Conservation (phyloP, 2,888 invertebrate species). For the Drosophila kuntzei region DNA sequence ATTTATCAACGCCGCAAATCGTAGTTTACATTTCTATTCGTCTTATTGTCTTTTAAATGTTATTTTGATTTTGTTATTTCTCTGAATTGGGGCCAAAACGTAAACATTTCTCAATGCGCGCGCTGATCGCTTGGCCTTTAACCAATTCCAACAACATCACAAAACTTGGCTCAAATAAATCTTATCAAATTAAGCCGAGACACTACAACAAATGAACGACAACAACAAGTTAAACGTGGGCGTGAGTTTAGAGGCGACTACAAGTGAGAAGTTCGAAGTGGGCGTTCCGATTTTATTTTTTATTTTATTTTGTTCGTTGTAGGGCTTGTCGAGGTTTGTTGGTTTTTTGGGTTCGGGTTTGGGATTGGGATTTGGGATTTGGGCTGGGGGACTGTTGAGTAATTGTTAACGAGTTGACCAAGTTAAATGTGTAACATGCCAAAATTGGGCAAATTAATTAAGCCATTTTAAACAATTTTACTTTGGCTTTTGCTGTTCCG, state of each 20-base stretch:
- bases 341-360: slow-evolving; percentile 32
- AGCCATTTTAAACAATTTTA: slow-evolving; percentile 77
- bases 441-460: slow-evolving; percentile 81
- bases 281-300: slow-evolving; percentile 32
- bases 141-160: slow-evolving; percentile 24
- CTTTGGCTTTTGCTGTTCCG: slow-evolving; percentile 32
- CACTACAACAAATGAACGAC: slow-evolving; percentile 54
- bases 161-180: slow-evolving; percentile 74
- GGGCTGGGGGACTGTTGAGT: slow-evolving; percentile 61
- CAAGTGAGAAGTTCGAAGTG: slow-evolving; percentile 55
- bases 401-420: slow-evolving; percentile 68
- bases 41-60: slow-evolving; percentile 69
- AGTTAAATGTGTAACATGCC: slow-evolving; percentile 59
- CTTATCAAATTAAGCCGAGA: slow-evolving; percentile 80
- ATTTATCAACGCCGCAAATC: slow-evolving; percentile 54
- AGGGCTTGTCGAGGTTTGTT: slow-evolving; percentile 67
- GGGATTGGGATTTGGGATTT: slow-evolving; percentile 24
- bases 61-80: slow-evolving; percentile 44
- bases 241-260: slow-evolving; percentile 50
- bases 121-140: slow-evolving; percentile 63
- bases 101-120: slow-evolving; percentile 59
- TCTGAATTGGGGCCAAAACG: slow-evolving; percentile 50
- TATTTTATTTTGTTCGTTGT: slow-evolving; percentile 18
- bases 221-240: slow-evolving; percentile 53
- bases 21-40: slow-evolving; percentile 67